A percentile compares a stretch with the other conserved stretches of the same genome.
These are phyloP conservation scores for Episyrphus balteatus DNA, from an alignment of 1,140 invertebrate genomes.

Conservation along the genomic window DNA sequence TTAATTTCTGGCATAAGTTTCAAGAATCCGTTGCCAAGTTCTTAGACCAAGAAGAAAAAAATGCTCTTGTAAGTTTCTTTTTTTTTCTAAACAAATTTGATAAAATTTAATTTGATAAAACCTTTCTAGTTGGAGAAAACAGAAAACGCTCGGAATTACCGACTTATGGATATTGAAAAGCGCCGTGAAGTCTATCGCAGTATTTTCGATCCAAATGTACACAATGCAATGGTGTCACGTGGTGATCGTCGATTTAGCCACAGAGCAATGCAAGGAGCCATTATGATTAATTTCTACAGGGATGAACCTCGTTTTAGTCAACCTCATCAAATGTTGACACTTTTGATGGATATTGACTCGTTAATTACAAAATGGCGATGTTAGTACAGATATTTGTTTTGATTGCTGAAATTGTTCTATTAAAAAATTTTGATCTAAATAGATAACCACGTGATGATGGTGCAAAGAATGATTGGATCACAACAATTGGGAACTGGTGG, in stretches of 20 bases:
- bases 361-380: slow-evolving; percentile 99
- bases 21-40: slow-evolving; percentile 61
- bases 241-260: slow-evolving; percentile 86
- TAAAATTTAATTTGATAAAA: neutral
- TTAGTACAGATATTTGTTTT: slow-evolving; percentile 45
- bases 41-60: slow-evolving; percentile 52
- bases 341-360: slow-evolving; percentile 96
- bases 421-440: slow-evolving; percentile 8
- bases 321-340: slow-evolving; percentile 85
- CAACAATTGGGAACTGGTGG: slow-evolving; percentile 94
- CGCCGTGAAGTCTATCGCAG: slow-evolving; percentile 75
- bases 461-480: slow-evolving; percentile 98
- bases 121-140: slow-evolving; percentile 45
- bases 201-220: slow-evolving; percentile 73
- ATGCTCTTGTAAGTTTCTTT: slow-evolving; percentile 12
- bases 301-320: slow-evolving; percentile 95
- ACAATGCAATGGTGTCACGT: slow-evolving; percentile 65
- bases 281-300: slow-evolving; percentile 95
- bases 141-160: slow-evolving; percentile 44
- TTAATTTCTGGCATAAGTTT: slow-evolving; percentile 92
- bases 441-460: slow-evolving; percentile 98
- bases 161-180: slow-evolving; percentile 62
- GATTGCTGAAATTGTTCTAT: neutral
- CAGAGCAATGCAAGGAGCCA: slow-evolving; percentile 83
- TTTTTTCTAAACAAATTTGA: neutral